phyloP scores from a whole-genome alignment of 1,140 invertebrate species.

The Protaetia brevitarsis region DNA sequence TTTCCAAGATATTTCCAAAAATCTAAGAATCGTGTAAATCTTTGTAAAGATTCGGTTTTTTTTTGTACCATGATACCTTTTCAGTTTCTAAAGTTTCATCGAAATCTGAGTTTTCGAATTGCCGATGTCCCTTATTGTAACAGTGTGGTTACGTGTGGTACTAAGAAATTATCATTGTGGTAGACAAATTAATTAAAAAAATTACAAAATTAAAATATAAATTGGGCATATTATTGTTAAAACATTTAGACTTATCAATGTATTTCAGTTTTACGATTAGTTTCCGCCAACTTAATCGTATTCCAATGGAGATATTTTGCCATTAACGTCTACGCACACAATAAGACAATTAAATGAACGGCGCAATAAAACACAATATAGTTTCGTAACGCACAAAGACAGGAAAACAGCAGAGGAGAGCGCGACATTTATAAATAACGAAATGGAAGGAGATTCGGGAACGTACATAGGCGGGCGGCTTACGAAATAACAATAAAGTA shows the following conservation, averaged over 20 bases:
- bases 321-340: constrained; percentile 7
- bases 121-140: too few relatives aligned
- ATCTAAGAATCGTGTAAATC: too few relatives aligned
- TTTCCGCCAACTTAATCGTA: constrained; percentile 4
- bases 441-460: constrained; percentile 2
- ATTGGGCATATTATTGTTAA: too few relatives aligned
- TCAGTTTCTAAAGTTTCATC: too few relatives aligned
- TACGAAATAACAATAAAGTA: constrained; percentile 14
- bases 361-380: background rate
- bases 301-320: constrained; percentile 14
- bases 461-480: background rate
- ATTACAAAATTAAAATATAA: too few relatives aligned
- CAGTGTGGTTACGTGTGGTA: too few relatives aligned
- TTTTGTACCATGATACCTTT: too few relatives aligned
- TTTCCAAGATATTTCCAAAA: too few relatives aligned
- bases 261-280: background rate
- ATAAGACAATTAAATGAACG: constrained; percentile 16
- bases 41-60: too few relatives aligned
- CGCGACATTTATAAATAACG: background rate
- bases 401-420: background rate
- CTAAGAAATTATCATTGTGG: too few relatives aligned
- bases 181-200: too few relatives aligned
- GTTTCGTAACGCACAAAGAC: constrained; percentile 10
- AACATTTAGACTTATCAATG: background rate
- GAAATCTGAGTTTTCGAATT: too few relatives aligned